Evolutionary conservation across 2,888 invertebrate genomes (phyloP), one percentile per base, ranked within the genome.

Genomic region (Archaeoteleia sp.): DNA sequence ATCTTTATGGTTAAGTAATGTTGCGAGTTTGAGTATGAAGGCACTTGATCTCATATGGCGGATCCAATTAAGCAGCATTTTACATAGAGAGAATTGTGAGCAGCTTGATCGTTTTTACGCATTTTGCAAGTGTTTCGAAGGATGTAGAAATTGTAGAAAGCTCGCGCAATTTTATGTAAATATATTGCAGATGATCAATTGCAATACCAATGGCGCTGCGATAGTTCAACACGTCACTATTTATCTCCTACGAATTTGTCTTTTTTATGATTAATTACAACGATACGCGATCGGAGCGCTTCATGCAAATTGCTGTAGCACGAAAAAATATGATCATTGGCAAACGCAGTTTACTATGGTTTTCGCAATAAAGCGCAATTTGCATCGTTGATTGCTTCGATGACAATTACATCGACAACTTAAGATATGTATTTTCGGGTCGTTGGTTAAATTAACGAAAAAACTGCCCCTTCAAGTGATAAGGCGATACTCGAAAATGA

Each of bases 31-130:
- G 37, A 46, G 42, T 51, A 48, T 65, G 68, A 71, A 53, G 43
- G 63, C 55, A 70, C 51, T 74, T 75, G 78, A 78, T 78, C 78
- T 78, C 78, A 78, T 70, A 54, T 20, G 67, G 49, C 27, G 57
- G 67, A 67, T 57, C 57, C 49, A 51, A 17, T 32, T 13, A 29
- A 32, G 37, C 32, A 51, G 39, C 51, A 51, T 49, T 43, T 60
- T 42, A 42, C 27, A 34, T 48, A 35, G 5, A 14, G 1, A 37
- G 35, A 23, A 49, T 13, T 7, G 9, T 23, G 12, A 6, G 6
- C 23, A 25, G 49, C 15, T 39, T 15, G 15, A 13, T 15, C 39
- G 17, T 27, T 39, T 17, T 55, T 46, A 39, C 10, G 45, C 43
- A 39, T 45, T 37, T 46, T 23, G 29, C 15, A 43, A 20, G 12